phyloP scores from a whole-genome alignment of 2,113 vertebrate genomes.

The Procavia capensis region DNA sequence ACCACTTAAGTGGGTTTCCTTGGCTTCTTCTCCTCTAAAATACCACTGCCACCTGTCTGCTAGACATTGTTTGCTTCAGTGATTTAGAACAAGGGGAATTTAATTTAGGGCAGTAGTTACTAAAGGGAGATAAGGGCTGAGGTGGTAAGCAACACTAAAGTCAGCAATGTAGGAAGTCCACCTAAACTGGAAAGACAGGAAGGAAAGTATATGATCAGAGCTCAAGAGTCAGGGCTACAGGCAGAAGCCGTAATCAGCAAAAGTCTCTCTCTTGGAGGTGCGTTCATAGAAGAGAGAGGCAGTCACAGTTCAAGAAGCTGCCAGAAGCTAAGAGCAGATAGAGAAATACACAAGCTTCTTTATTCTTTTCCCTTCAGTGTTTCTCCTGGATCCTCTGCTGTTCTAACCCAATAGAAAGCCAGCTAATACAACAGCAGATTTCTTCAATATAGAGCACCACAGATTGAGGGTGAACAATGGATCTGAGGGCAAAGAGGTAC shows the following conservation, averaged over 20 bases:
- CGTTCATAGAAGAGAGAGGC: background rate
- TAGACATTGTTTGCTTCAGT: background rate
- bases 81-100: background rate
- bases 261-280: background rate
- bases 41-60: background rate
- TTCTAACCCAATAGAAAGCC: background rate
- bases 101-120: background rate
- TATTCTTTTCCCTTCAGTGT: background rate
- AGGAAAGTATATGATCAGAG: background rate
- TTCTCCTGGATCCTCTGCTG: background rate
- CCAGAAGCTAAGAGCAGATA: background rate
- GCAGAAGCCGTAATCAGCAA: background rate
- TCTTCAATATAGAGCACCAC: background rate
- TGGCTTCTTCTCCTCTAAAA: background rate
- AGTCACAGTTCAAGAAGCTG: background rate
- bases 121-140: background rate
- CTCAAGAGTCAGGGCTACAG: background rate
- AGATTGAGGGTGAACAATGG: background rate
- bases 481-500: background rate
- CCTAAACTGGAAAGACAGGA: background rate
- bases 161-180: background rate
- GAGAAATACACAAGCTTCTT: background rate
- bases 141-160: background rate
- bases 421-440: background rate
- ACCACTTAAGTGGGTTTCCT: background rate